Evolutionary conservation across 2,888 invertebrate genomes (phyloP), one percentile per base, ranked within the genome.

Genomic region (Eupithecia centaureata): DNA sequence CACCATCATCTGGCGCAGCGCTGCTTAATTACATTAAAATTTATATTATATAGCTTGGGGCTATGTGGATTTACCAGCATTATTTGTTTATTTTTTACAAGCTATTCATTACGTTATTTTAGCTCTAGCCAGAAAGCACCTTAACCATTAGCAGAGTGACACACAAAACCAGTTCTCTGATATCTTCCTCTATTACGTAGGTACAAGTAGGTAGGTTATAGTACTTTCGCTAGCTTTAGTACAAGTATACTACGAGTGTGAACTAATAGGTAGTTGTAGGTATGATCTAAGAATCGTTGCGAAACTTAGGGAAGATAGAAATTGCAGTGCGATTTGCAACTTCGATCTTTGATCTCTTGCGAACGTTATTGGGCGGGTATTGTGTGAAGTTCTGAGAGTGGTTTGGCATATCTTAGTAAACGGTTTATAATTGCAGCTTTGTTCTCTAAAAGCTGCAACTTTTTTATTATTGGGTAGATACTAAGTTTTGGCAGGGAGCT

Each of bases 181-280:
- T 60, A 63, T 66, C 66, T 63, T 70, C 69, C 69, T 64, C 51
- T 63, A 63, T 66, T 70, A 70, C 70, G 70, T 60, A 8, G 18
- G 8, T n/a, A n/a, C n/a, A n/a, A n/a, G n/a, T 42, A 42, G 18
- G 18, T 42, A 18, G n/a, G 38, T 18, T 18, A n/a, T 18, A 28
- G 28, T 63, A 58, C 70, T 70, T 66, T 67, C 63, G 57, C 63
- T 58, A 12, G 22, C 47, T 47, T 47, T 12, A 4, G 66, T n/a
- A 18, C 22, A 51, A 22, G 22, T 25, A 25, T 18, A 18, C 18
- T 38, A 8, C 12, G 33, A 57, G 52, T 27, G 5, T 18, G 22
- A 15, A 10, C 51, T 51, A 25, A 0, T 15, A 15, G 25, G n/a
- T 32, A 51, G n/a, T 5, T 51, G 22, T 1, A 33, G 32, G 32